phyloP scores from a whole-genome alignment of 2,888 invertebrate genomes.

The Drosophila mimica region DNA sequence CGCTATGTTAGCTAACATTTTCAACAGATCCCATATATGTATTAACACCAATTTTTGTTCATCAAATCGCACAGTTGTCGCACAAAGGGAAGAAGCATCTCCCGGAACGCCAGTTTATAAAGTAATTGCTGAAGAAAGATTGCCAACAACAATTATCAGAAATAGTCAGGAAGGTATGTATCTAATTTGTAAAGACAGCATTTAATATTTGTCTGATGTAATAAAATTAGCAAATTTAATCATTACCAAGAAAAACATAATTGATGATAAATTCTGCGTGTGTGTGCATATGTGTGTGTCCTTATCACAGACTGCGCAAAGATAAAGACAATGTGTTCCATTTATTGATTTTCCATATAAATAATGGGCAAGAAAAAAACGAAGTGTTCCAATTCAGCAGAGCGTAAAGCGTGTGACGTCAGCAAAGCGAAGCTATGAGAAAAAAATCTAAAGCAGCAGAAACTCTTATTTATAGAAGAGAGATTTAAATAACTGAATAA shows the following conservation, averaged over 20 bases:
- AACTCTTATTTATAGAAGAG: not conserved
- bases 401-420: constrained; percentile 46
- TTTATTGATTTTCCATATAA: constrained; percentile 56
- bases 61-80: constrained; percentile 32
- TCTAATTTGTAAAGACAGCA: constrained; percentile 6
- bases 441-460: constrained; percentile 4
- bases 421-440: constrained; percentile 19
- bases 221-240: constrained; percentile 25
- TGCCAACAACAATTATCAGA: constrained; percentile 24
- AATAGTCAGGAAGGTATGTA: constrained; percentile 52
- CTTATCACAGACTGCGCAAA: constrained; percentile 42
- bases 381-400: constrained; percentile 13
- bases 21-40: not conserved
- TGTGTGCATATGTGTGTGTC: not conserved
- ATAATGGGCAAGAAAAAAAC: not conserved
- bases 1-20: constrained; percentile 16
- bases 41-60: constrained; percentile 15
- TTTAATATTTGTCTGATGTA: constrained; percentile 54
- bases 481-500: no score
- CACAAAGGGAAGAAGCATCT: constrained; percentile 21
- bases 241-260: not conserved
- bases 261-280: not conserved
- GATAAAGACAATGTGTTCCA: constrained; percentile 36
- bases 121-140: constrained; percentile 70
- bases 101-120: constrained; percentile 62